These are phyloP conservation scores for Sebastes fasciatus DNA, from an alignment of 2,113 vertebrate species.

Conservation along the genomic window DNA sequence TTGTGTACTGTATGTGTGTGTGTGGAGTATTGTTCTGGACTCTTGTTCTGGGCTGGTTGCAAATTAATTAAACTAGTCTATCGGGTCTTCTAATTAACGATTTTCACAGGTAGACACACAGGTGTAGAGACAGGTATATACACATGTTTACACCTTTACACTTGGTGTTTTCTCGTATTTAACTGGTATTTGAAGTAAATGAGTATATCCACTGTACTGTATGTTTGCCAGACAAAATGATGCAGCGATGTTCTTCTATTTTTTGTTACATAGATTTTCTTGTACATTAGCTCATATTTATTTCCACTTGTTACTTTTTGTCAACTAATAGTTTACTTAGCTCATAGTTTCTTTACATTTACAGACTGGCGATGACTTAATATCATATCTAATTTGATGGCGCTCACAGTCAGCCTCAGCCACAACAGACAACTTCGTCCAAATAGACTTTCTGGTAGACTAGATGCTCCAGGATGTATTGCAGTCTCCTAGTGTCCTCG, in stretches of 20 bases:
- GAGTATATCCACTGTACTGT: background rate
- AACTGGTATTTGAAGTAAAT: background rate
- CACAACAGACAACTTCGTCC: background rate
- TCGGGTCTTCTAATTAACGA: slow-evolving; percentile 15
- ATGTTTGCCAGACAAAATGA: background rate
- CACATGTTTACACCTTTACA: slow-evolving; percentile 4
- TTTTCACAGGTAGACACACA: slow-evolving; percentile 14
- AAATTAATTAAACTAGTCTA: slow-evolving; percentile 31
- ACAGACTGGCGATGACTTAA: too few species aligned
- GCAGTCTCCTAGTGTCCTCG: background rate
- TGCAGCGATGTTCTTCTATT: background rate
- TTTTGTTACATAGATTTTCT: background rate
- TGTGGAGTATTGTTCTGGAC: background rate
- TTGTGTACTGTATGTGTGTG: background rate
- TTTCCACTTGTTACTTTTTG: background rate
- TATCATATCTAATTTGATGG: background rate
- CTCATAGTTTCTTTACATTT: background rate
- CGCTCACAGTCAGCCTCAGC: background rate
- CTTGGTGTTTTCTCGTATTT: background rate
- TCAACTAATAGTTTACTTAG: background rate
- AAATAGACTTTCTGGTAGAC: background rate
- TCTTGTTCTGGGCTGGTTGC: slow-evolving; percentile 14
- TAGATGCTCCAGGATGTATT: background rate
- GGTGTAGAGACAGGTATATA: background rate
- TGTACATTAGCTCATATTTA: background rate